Base-by-base conservation (phyloP, 2,797 vertebrate species). In the Neoniphon sammara region DNA sequence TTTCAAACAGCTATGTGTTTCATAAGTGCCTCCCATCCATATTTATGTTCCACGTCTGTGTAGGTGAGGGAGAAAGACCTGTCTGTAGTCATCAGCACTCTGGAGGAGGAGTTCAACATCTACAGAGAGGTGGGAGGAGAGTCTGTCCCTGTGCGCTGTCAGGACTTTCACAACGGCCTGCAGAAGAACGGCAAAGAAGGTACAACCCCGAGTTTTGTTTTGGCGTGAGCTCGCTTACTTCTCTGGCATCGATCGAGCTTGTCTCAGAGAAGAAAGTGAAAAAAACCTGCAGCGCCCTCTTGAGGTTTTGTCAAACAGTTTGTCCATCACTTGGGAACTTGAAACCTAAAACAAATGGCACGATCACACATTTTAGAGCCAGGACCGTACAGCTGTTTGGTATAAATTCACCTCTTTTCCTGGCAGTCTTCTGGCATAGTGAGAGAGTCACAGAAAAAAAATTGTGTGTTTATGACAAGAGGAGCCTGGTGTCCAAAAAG, bases 11-110 rank as follows among this genome's bases (percentile, higher is more conserved):
- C 5, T 30, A 25, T 17, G 14, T 56, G 25, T 55, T 66, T 62
- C 7, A 7, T 34, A 44, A 27, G 1, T 6, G 12, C 18, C 7
- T 7, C 25, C 14, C 12, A 0, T 39, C 17, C 1, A 57, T 66
- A 9, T 79, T 58, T 46, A 55, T 62, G 15, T 47, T 52, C 15
- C 18, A 21, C 42, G 11, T 81, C 6, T 66, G 5, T 14, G 68
- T 78, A 99, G 98, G 97, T 99, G 56, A 94, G 94, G 72, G 97
- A 99, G 85, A 95, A 95, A 68, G 98, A 99, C 87, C 90, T 99
- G 70, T 93, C 97, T 0, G 93, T 97, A 36, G 97, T 98, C 71
- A 90, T 98, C 82, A 93, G 94, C 83, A 98, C 97, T 0, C 91
- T 99, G 82, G 92, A 95, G 0, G 95, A 94, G 70, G 97, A 99